These are phyloP conservation scores for Gandaritis pyraliata DNA, from an alignment of 2,888 invertebrate species.

Conservation along the genomic window DNA sequence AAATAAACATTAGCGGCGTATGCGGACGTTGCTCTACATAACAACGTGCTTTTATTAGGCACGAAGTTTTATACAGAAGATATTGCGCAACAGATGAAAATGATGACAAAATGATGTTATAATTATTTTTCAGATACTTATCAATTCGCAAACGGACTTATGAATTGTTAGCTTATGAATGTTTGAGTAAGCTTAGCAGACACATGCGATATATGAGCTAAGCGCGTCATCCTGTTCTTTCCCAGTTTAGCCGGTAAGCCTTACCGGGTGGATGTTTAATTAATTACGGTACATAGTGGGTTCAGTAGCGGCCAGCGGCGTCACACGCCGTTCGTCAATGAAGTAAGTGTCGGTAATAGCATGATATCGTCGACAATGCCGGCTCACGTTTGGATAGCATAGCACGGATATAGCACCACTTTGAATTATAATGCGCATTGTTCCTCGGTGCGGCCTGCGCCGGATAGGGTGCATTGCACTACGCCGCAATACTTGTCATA, in stretches of 20 bases:
- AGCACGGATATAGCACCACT: slow-evolving; percentile 79
- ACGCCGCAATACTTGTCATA: slow-evolving; percentile 77
- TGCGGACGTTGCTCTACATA: slow-evolving; percentile 19
- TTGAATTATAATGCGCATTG: slow-evolving; percentile 83
- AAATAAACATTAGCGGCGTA: slow-evolving; percentile 42
- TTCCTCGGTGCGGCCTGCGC: slow-evolving; percentile 67
- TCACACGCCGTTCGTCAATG: slow-evolving; percentile 54
- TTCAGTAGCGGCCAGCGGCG: slow-evolving; percentile 27
- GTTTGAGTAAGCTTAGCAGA: slow-evolving; percentile 12
- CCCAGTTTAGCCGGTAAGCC: slow-evolving; percentile 22
- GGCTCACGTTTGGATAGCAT: slow-evolving; percentile 72
- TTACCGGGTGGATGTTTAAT: slow-evolving; percentile 27
- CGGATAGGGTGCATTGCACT: slow-evolving; percentile 77
- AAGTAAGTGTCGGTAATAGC: slow-evolving; percentile 49
- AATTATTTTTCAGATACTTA: not conserved
- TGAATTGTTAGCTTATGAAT: slow-evolving; percentile 17
- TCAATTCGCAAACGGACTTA: not conserved
- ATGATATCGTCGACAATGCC: slow-evolving; percentile 60
- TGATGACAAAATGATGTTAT: not conserved
- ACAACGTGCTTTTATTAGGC: slow-evolving; percentile 27
- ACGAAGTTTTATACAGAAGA: slow-evolving; percentile 20
- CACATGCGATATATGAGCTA: slow-evolving; percentile 14
- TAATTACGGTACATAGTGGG: slow-evolving; percentile 24
- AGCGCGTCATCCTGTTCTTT: slow-evolving; percentile 23
- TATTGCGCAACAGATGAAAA: slow-evolving; percentile 9